Evolutionary conservation across 2,797 vertebrate species (phyloP).

Genomic region (Enteromius paludinosus): DNA sequence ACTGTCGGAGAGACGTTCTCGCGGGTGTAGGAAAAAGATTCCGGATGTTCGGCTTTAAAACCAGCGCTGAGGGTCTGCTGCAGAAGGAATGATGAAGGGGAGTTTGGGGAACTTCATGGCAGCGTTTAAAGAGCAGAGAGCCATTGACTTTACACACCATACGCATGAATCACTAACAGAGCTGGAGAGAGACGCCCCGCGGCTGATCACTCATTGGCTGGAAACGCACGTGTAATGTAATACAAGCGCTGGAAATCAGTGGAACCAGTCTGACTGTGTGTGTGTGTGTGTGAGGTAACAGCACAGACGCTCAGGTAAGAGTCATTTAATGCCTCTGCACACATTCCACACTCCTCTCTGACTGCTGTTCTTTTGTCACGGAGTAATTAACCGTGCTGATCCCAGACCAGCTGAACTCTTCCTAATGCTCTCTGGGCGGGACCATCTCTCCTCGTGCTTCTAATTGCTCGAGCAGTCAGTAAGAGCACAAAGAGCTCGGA

Average conservation of each 20-base stretch:
- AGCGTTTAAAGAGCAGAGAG: conserved; percentile 41
- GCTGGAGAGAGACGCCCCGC: not conserved
- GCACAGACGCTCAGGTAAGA: conserved; percentile 43
- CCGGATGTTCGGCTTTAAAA: conserved; percentile 63
- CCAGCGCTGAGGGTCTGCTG: conserved; percentile 50
- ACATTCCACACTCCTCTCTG: conserved; percentile 24
- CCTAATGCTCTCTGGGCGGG: not conserved
- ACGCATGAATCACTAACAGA: conserved; percentile 34
- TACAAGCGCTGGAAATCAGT: conserved; percentile 26
- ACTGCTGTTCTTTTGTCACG: not conserved
- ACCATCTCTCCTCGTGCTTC: not conserved
- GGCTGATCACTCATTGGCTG: conserved; percentile 12
- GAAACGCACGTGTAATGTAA: conserved; percentile 30
- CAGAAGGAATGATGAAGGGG: conserved; percentile 11
- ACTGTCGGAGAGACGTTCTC: not conserved
- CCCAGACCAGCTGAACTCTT: conserved; percentile 7
- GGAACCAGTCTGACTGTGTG: conserved; percentile 29
- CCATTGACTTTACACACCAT: conserved; percentile 41
- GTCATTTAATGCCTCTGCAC: conserved; percentile 25
- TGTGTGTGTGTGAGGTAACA: conserved; percentile 28
- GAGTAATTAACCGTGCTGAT: conserved; percentile 1
- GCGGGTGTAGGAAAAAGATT: conserved; percentile 22
- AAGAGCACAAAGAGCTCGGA: not conserved
- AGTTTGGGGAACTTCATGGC: conserved; percentile 45
- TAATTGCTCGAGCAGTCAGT: conserved; percentile 7